Conservation (phyloP, 2,888 invertebrate species). For the Ischnus inquisitorius region DNA sequence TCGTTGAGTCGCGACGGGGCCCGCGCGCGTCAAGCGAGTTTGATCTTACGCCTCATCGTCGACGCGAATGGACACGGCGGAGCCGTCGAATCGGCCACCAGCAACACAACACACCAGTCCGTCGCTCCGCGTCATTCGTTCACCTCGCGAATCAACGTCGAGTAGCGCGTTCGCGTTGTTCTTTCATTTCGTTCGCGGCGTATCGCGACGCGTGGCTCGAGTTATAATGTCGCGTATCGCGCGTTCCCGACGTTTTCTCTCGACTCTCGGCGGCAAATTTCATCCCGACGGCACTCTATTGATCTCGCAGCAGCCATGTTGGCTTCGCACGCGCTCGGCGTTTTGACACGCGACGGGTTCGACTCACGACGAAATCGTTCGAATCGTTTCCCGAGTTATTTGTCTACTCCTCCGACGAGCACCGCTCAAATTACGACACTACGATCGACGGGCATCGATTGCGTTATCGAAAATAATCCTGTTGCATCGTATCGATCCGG, state of each 20-base stretch:
- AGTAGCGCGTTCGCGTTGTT: not conserved
- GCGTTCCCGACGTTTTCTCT: slow-evolving; percentile 26
- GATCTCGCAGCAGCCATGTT: slow-evolving; percentile 80
- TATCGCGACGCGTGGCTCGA: not conserved
- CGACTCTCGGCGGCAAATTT: slow-evolving; percentile 63
- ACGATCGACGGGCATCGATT: not conserved
- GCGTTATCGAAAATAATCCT: not conserved
- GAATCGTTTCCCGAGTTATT: not conserved
- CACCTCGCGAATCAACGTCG: not conserved
- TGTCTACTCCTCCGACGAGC: not conserved
- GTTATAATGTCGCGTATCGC: not conserved
- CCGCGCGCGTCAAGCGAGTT: not conserved
- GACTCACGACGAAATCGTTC: not conserved
- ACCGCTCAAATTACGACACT: not conserved
- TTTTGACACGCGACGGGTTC: not conserved
- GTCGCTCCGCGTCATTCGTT: slow-evolving; percentile 28
- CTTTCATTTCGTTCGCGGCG: not conserved
- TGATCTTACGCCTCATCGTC: slow-evolving; percentile 12
- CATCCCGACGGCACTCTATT: slow-evolving; percentile 77
- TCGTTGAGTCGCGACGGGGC: too few relatives aligned
- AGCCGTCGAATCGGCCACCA: slow-evolving; percentile 4
- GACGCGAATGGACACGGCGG: not conserved
- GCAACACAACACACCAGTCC: slow-evolving; percentile 7
- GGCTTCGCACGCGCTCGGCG: slow-evolving; percentile 36
- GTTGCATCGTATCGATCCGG: slow-evolving; percentile 30